Percentiles rank a stretch among this genome's conserved stretches.
Conservation (phyloP, 2,888 invertebrate genomes). For the Leptogaster cylindrica region DNA sequence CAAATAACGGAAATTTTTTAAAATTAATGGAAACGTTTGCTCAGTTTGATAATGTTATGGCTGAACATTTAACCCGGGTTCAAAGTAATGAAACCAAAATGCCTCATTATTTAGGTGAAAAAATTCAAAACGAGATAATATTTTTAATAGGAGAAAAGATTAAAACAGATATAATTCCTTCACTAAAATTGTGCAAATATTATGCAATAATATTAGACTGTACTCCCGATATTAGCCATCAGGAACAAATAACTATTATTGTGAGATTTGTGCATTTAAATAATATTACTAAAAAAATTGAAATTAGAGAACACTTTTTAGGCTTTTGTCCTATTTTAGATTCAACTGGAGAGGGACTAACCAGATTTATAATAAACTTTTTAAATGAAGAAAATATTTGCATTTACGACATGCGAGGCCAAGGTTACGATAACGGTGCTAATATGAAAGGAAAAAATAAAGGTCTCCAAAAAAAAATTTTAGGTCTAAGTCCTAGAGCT, state of each 20-base stretch:
- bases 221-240: slow-evolving; percentile 28
- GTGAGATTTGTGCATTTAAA: slow-evolving; percentile 10
- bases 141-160: slow-evolving; percentile 12
- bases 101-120: slow-evolving; percentile 25
- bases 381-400: too few species aligned
- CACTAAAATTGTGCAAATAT: slow-evolving; percentile 35
- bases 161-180: slow-evolving; percentile 21
- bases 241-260: slow-evolving; percentile 16
- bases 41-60: slow-evolving; percentile 6
- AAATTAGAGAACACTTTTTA: background rate
- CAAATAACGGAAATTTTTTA: slow-evolving; percentile 6
- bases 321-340: background rate
- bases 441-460: slow-evolving; percentile 31
- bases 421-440: slow-evolving; percentile 26
- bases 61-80: too few species aligned
- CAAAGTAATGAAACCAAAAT: too few species aligned
- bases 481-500: slow-evolving; percentile 15
- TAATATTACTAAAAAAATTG: slow-evolving; percentile 13
- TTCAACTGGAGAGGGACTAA: background rate
- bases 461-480: slow-evolving; percentile 24
- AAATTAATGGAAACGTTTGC: background rate
- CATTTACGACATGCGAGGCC: slow-evolving; percentile 8
- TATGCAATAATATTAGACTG: slow-evolving; percentile 32
- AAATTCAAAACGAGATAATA: slow-evolving; percentile 34
- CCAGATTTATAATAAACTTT: too few species aligned